Evolutionary conservation across 2,888 invertebrate genomes (phyloP).

Genomic region (Ganaspis brasiliensis): DNA sequence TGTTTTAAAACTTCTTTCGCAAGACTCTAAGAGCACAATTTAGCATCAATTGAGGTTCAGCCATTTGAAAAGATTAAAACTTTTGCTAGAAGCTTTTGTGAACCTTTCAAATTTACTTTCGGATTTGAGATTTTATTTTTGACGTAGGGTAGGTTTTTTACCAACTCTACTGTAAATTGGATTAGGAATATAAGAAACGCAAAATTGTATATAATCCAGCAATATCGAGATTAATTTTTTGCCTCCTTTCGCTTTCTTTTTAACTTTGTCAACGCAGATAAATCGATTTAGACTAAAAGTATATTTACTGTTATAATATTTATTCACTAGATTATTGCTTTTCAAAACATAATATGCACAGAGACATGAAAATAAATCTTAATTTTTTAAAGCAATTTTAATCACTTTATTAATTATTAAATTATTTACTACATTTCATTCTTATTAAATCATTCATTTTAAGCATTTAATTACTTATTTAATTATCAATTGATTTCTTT

Average conservation of each 20-base stretch:
- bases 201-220: background rate
- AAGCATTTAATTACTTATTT: too few relatives aligned
- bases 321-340: background rate
- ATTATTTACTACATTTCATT: too few relatives aligned
- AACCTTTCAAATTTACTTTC: background rate
- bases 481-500: too few relatives aligned
- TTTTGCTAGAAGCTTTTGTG: background rate
- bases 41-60: constrained; percentile 14
- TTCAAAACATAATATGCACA: too few relatives aligned
- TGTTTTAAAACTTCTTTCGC: background rate
- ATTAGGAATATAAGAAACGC: background rate
- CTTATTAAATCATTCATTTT: too few relatives aligned
- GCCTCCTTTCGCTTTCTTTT: background rate
- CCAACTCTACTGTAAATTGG: background rate
- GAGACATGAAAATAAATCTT: too few relatives aligned
- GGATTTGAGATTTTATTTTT: background rate
- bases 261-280: background rate
- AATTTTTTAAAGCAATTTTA: too few relatives aligned
- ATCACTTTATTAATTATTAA: too few relatives aligned
- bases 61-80: background rate
- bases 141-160: background rate
- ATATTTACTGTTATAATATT: background rate
- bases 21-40: background rate
- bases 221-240: background rate
- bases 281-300: too few relatives aligned